Conservation (phyloP, 2,113 vertebrate species). For the Hippoglossus stenolepis region DNA sequence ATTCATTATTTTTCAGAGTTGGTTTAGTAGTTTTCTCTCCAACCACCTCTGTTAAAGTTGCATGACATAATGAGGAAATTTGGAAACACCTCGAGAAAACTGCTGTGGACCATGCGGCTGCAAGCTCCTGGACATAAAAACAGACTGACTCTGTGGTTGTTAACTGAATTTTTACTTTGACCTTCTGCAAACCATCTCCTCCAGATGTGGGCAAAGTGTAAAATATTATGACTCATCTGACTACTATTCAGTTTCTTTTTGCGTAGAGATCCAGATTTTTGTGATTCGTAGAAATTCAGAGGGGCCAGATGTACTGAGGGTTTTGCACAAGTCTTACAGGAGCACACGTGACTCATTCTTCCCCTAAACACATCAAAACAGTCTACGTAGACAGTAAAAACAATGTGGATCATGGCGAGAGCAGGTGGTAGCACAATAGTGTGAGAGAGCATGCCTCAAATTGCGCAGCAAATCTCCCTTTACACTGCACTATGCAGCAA, state of each 20-base stretch:
- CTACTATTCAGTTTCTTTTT: constrained; percentile 14
- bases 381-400: no score
- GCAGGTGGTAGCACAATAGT: no score
- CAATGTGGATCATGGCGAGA: no score
- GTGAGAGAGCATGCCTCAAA: no score
- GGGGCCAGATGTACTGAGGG: background rate
- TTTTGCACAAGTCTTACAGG: background rate
- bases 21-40: background rate
- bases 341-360: no score
- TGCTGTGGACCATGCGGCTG: background rate
- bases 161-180: background rate
- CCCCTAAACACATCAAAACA: no score
- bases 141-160: background rate
- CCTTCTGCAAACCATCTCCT: background rate
- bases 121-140: background rate
- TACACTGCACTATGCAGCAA: no score
- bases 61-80: background rate
- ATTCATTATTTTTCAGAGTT: background rate
- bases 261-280: background rate
- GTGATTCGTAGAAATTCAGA: background rate
- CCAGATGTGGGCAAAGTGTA: constrained; percentile 30
- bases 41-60: background rate
- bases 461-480: no score
- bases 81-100: background rate
- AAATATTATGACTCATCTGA: constrained; percentile 18